Conservation (phyloP, 1,140 invertebrate species). For the Papilio polytes region DNA sequence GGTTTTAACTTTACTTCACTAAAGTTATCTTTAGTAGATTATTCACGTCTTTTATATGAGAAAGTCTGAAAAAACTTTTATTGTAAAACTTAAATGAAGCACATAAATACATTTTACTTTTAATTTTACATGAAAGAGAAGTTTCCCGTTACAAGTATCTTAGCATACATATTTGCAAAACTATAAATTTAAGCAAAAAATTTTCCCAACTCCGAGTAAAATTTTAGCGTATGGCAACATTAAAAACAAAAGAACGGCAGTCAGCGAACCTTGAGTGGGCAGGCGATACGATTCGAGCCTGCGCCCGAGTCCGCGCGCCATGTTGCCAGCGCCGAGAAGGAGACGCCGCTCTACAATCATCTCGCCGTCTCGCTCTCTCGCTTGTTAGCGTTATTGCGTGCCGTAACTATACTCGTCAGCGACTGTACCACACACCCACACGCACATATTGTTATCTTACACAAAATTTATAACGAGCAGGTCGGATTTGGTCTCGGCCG, state of each 20-base stretch:
- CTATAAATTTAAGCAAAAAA: constrained; percentile 6
- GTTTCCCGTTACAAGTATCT: constrained; percentile 3
- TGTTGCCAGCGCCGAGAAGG: constrained; percentile 73
- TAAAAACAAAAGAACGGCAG: constrained; percentile 85
- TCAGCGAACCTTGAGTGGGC: constrained; percentile 85
- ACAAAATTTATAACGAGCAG: constrained; percentile 83
- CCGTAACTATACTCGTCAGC: constrained; percentile 83
- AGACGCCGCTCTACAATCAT: constrained; percentile 66
- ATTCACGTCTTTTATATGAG: no score
- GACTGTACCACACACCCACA: constrained; percentile 80
- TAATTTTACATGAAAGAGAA: background rate
- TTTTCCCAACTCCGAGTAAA: constrained; percentile 45
- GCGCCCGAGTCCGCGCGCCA: constrained; percentile 82
- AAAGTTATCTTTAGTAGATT: no score
- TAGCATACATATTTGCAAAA: constrained; percentile 7
- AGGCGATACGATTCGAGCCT: constrained; percentile 84
- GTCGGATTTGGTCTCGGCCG: constrained; percentile 75
- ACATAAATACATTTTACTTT: background rate
- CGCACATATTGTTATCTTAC: constrained; percentile 81
- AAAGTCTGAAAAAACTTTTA: no score
- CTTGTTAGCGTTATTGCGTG: constrained; percentile 84
- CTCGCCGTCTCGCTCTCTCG: constrained; percentile 62
- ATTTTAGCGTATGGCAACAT: constrained; percentile 71
- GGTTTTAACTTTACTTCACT: no score
- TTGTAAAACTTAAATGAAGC: no score